Evolutionary conservation across 2,113 vertebrate species (phyloP), one percentile per base, ranked within the genome.

Genomic region (Takifugu bimaculatus): DNA sequence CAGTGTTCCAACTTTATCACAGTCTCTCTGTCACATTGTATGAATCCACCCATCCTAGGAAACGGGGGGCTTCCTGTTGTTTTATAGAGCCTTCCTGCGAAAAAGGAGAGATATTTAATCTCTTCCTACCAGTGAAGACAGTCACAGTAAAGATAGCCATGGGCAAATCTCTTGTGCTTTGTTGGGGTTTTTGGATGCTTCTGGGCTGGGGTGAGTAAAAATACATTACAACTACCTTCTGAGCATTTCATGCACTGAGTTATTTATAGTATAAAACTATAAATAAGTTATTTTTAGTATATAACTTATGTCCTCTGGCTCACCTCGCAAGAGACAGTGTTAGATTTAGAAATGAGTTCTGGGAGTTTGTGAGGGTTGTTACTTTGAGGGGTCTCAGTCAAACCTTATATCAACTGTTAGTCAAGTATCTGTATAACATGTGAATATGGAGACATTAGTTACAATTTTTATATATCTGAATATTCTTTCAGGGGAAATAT

Each of bases 51-150:
- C 89, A 87, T 87, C 81, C 77, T 81, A 86, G 90, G 89, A 91
- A 91, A 88, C 77, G 73, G 48, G 80, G 80, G 60, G 74, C 82
- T 90, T 92, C 90, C 91, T 91, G 89, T 91, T 91, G 76, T 86
- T 90, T 89, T 84, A 79, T 68, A 85, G 66, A 85, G 77, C 63
- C 81, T 89, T 91, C 90, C 87, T 90, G 83, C 74, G 60, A 60
- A 75, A 89, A 88, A 79, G 77, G 81, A 80, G 67, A 82, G 86
- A 87, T 81, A 87, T 84, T 66, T 88, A 74, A 88, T 85, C 69
- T 54, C 58, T 60, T 35, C 61, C 64, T 73, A 75, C 70, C 78
- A 75, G 60, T 56, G 79, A 74, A 81, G 78, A 85, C 61, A 52
- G 74, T 74, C 78, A 77, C 54, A 81, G 45, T 69, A 68, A 43